Evolutionary conservation across 2,797 vertebrate genomes (phyloP).

Genomic region (Halcyon smyrnensis): DNA sequence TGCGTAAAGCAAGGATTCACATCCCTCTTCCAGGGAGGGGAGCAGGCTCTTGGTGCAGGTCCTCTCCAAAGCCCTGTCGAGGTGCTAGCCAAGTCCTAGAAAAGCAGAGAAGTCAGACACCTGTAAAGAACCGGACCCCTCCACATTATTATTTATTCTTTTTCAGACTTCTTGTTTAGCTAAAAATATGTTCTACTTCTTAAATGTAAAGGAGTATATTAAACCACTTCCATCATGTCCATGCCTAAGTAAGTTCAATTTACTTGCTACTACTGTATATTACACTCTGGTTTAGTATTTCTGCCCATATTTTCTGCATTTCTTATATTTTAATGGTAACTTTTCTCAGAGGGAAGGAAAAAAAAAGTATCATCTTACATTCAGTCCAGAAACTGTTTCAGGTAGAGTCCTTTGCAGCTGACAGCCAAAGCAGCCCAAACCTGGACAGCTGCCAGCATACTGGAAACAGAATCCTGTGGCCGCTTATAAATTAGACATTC

Average conservation of each 20-base stretch:
- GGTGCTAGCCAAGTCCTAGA: neutral
- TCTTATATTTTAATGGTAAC: neutral
- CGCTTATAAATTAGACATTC: constrained; percentile 29
- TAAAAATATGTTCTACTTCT: neutral
- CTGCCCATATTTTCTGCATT: neutral
- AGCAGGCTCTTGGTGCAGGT: neutral
- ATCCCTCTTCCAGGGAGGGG: neutral
- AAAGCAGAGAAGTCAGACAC: neutral
- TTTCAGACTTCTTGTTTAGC: neutral
- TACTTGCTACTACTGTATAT: neutral
- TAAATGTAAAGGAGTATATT: neutral
- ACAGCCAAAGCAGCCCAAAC: neutral
- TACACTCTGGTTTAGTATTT: neutral
- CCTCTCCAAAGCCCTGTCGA: neutral
- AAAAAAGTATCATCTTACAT: neutral
- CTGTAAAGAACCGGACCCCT: neutral
- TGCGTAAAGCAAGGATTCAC: neutral
- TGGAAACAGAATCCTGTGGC: neutral
- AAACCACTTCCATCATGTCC: neutral
- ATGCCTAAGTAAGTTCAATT: neutral
- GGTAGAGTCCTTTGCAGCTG: neutral
- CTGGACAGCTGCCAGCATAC: constrained; percentile 10
- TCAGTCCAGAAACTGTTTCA: neutral
- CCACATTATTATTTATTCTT: neutral
- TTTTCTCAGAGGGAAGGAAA: neutral